These are phyloP conservation scores for Nephrotoma guestfalica DNA, from an alignment of 2,888 invertebrate genomes.

Conservation along the genomic window DNA sequence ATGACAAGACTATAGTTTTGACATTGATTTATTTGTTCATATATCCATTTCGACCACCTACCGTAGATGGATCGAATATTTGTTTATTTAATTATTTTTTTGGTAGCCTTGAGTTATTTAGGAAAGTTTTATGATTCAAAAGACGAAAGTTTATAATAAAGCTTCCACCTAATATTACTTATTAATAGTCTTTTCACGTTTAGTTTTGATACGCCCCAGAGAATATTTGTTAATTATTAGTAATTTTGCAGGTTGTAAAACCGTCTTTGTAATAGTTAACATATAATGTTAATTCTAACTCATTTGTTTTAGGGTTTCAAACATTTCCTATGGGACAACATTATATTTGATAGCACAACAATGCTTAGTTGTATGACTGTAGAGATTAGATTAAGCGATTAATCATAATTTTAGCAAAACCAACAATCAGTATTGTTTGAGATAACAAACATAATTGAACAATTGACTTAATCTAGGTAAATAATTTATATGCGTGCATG, in stretches of 20 bases:
- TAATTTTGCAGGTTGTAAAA: not conserved
- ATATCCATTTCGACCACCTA: not conserved
- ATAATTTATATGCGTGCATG: not conserved
- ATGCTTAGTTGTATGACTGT: not conserved
- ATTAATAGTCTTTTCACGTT: not conserved
- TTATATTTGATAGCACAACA: not conserved
- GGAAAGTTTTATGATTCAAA: too few relatives aligned
- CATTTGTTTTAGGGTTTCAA: not conserved
- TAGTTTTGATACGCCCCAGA: not conserved
- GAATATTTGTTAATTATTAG: not conserved
- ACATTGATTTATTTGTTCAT: not conserved
- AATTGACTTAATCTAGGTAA: not conserved
- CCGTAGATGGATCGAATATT: too few relatives aligned
- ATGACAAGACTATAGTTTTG: not conserved
- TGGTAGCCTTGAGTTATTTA: too few relatives aligned
- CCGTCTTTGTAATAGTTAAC: not conserved
- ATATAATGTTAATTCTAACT: too few relatives aligned
- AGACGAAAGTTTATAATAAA: too few relatives aligned
- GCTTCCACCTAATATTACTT: too few relatives aligned
- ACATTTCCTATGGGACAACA: not conserved
- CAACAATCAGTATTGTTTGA: not conserved
- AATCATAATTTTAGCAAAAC: not conserved
- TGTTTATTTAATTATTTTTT: too few relatives aligned
- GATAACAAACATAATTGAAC: not conserved
- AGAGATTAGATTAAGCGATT: not conserved